Evolutionary conservation across 2,113 vertebrate species (phyloP).

Genomic region (Argyrosomus japonicus): DNA sequence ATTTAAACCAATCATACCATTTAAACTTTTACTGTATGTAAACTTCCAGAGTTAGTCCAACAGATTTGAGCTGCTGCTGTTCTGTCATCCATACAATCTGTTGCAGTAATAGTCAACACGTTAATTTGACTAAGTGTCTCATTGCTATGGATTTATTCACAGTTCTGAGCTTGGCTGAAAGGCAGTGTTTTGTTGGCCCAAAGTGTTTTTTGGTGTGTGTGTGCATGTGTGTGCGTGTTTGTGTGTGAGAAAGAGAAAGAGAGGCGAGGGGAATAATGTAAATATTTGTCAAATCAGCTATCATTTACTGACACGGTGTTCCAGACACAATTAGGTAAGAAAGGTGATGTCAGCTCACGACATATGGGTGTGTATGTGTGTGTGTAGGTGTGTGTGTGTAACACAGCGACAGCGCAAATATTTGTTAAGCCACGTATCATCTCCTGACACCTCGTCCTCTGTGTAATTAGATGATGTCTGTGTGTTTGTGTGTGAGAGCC

Average conservation of each 20-base stretch:
- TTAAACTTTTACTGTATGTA: slow-evolving; percentile 36
- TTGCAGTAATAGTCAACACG: slow-evolving; percentile 43
- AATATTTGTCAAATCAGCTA: slow-evolving; percentile 51
- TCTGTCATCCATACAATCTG: slow-evolving; percentile 29
- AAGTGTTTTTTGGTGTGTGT: neutral
- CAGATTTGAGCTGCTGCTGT: slow-evolving; percentile 25
- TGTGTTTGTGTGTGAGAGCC: neutral
- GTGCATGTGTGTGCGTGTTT: slow-evolving; percentile 11
- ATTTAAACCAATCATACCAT: slow-evolving; percentile 14
- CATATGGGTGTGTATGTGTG: neutral
- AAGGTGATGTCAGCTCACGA: slow-evolving; percentile 27
- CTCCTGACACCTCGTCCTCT: slow-evolving; percentile 35
- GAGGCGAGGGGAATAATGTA: slow-evolving; percentile 23
- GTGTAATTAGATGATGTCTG: slow-evolving; percentile 35
- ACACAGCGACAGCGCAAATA: slow-evolving; percentile 15
- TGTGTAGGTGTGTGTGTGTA: neutral
- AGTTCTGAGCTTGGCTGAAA: slow-evolving; percentile 39
- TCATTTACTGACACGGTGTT: slow-evolving; percentile 46
- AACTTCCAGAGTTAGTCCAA: slow-evolving; percentile 34
- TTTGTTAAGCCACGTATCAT: slow-evolving; percentile 33
- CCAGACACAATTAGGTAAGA: slow-evolving; percentile 34
- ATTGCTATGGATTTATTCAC: slow-evolving; percentile 71
- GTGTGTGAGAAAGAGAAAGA: neutral
- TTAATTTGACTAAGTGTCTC: slow-evolving; percentile 57
- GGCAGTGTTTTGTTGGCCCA: slow-evolving; percentile 29